These are phyloP conservation scores for Rissa tridactyla DNA, from an alignment of 2,113 vertebrate genomes.

Conservation along the genomic window DNA sequence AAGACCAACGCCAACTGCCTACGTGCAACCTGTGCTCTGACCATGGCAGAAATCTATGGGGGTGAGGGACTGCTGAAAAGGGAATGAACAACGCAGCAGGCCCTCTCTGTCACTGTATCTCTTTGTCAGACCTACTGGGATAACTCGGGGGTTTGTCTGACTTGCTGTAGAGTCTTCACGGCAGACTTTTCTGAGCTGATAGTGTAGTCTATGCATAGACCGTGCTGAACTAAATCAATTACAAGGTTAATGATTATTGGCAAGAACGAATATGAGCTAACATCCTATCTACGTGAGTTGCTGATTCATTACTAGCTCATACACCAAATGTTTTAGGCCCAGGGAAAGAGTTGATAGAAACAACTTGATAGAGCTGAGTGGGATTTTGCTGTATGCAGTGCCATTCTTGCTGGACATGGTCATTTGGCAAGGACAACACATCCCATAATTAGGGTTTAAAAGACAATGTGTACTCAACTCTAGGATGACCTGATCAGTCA, in stretches of 20 bases:
- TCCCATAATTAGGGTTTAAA: background rate
- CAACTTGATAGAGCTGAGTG: background rate
- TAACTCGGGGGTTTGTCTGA: background rate
- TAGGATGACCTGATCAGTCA: background rate
- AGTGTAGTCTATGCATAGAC: background rate
- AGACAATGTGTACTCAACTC: background rate
- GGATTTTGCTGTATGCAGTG: background rate
- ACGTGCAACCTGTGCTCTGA: background rate
- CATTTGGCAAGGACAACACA: background rate
- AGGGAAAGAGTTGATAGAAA: background rate
- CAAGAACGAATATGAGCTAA: background rate
- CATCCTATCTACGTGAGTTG: background rate
- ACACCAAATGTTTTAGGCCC: background rate
- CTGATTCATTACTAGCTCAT: background rate
- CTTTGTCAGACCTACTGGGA: background rate
- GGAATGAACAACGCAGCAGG: background rate
- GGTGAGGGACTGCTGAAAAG: background rate
- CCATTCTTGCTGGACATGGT: background rate
- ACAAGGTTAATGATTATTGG: background rate
- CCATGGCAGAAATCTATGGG: background rate
- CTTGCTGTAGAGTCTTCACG: background rate
- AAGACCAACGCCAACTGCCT: background rate
- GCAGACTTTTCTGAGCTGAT: background rate
- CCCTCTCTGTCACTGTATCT: background rate
- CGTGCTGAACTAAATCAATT: background rate